Percentiles rank a stretch among this genome's conserved stretches.
phyloP scores from a whole-genome alignment of 2,113 vertebrate species.

The Syngnathoides biaculeatus region DNA sequence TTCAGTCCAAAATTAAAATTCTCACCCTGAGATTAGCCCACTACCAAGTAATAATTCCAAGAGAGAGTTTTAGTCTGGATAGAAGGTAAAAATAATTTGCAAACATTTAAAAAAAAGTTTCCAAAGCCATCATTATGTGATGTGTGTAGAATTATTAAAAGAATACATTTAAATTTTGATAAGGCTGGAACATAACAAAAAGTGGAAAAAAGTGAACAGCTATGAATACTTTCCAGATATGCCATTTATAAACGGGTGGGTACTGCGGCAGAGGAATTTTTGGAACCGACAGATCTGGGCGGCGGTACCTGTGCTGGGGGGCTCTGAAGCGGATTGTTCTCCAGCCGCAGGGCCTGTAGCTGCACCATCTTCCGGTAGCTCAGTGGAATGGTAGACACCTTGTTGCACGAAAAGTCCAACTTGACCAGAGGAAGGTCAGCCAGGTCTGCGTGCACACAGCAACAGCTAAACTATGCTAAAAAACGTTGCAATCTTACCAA shows the following conservation, averaged over 20 bases:
- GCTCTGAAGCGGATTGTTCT: slow-evolving; percentile 94
- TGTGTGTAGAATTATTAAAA: too few species aligned
- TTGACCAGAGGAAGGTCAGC: slow-evolving; percentile 91
- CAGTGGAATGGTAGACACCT: slow-evolving; percentile 88
- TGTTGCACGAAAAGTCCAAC: slow-evolving; percentile 97
- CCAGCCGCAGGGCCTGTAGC: slow-evolving; percentile 86
- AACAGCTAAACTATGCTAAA: neutral
- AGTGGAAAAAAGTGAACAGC: too few species aligned
- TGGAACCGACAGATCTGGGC: neutral
- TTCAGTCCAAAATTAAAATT: neutral
- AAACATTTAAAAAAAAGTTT: too few species aligned
- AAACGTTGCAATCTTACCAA: neutral
- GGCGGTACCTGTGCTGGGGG: slow-evolving; percentile 86
- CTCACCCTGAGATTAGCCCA: neutral
- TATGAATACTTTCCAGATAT: too few species aligned
- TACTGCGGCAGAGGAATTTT: neutral
- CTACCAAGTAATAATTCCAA: neutral
- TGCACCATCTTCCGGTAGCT: slow-evolving; percentile 90
- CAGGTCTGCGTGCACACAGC: slow-evolving; percentile 75
- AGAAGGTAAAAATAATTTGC: too few species aligned
- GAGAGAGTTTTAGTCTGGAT: too few species aligned
- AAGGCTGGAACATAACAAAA: too few species aligned
- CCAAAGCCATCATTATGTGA: too few species aligned
- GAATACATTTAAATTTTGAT: too few species aligned
- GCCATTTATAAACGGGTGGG: too few species aligned